phyloP scores from a whole-genome alignment of 2,888 invertebrate species.

The Spilosoma lubricipeda region DNA sequence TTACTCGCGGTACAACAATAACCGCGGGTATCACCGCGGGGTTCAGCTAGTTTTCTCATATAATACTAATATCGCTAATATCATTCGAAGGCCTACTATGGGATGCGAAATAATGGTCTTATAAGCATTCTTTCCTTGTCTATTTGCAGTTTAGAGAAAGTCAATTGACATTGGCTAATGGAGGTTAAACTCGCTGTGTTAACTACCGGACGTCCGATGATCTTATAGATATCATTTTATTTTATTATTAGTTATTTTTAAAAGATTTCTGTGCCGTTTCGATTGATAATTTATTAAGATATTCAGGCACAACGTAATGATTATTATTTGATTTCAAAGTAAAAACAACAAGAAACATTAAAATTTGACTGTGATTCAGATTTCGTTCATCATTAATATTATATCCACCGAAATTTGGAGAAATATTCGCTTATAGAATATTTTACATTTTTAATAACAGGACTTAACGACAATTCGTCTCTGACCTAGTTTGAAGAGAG shows the following conservation, averaged over 20 bases:
- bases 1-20: too few relatives aligned
- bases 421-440: neutral
- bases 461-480: neutral
- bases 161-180: conserved; percentile 43
- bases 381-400: neutral
- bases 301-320: too few relatives aligned
- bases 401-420: neutral
- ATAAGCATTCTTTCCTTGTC: conserved; percentile 16
- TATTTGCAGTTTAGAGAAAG: conserved; percentile 31
- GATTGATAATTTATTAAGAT: too few relatives aligned
- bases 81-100: conserved; percentile 5
- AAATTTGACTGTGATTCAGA: too few relatives aligned
- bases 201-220: conserved; percentile 40
- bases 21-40: too few relatives aligned
- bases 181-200: conserved; percentile 27
- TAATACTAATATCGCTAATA: conserved; percentile 11
- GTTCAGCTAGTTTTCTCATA: conserved; percentile 15
- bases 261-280: neutral
- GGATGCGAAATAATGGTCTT: conserved; percentile 25
- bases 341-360: too few relatives aligned
- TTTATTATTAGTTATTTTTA: too few relatives aligned
- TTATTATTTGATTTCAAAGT: neutral
- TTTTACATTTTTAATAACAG: neutral
- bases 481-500: neutral
- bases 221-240: conserved; percentile 12